Conservation (phyloP, 2,888 invertebrate genomes). For the Amblyteles armatorius region DNA sequence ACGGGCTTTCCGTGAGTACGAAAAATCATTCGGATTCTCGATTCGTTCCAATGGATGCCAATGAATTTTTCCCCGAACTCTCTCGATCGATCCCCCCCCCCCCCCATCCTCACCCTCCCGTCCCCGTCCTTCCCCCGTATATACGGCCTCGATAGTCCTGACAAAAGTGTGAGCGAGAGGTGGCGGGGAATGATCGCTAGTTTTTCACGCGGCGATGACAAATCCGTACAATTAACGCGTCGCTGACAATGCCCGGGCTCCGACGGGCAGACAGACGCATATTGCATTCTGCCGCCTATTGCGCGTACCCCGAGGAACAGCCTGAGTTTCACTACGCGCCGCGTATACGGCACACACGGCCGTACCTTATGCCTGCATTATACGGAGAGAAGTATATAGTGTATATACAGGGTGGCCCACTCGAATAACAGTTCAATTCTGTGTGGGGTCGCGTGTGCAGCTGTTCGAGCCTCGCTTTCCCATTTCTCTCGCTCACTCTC, state of each 20-base stretch:
- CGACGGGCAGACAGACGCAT: slow-evolving; percentile 51
- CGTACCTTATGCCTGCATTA: slow-evolving; percentile 40
- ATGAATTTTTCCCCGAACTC: slow-evolving; percentile 37
- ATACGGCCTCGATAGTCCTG: slow-evolving; percentile 25
- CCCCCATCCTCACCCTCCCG: background rate
- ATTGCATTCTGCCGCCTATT: slow-evolving; percentile 65
- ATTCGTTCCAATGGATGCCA: slow-evolving; percentile 55
- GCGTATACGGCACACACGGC: slow-evolving; percentile 10
- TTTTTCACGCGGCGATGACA: slow-evolving; percentile 76
- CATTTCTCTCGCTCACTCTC: slow-evolving; percentile 28
- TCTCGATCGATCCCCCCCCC: slow-evolving; percentile 31
- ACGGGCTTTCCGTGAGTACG: slow-evolving; percentile 25
- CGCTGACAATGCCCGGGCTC: slow-evolving; percentile 69
- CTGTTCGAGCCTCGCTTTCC: slow-evolving; percentile 73
- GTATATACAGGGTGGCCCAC: slow-evolving; percentile 60
- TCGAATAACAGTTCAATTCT: slow-evolving; percentile 81
- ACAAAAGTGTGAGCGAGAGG: slow-evolving; percentile 52
- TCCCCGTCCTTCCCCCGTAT: slow-evolving; percentile 25
- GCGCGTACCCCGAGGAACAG: slow-evolving; percentile 50
- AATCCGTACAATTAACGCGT: slow-evolving; percentile 80
- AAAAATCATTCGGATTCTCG: slow-evolving; percentile 39
- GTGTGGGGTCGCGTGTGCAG: slow-evolving; percentile 76
- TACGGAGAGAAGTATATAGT: slow-evolving; percentile 51
- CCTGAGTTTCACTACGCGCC: slow-evolving; percentile 63
- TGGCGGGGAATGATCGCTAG: slow-evolving; percentile 54